These are phyloP conservation scores for Oncorhynchus mykiss DNA, from an alignment of 2,113 vertebrate species.

Conservation along the genomic window DNA sequence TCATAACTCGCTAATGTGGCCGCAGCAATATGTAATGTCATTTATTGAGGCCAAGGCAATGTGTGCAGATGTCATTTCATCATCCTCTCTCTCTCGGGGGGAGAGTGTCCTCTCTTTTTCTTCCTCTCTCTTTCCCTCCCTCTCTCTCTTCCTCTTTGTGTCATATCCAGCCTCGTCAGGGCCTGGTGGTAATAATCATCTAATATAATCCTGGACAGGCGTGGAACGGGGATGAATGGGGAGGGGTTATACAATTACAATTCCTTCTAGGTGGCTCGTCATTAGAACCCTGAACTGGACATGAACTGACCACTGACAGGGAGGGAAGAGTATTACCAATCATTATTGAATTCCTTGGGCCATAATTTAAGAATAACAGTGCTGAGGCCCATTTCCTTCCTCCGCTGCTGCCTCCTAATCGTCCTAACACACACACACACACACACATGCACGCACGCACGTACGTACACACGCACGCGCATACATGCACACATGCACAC, in stretches of 20 bases:
- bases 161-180: not conserved
- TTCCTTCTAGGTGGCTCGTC: constrained; percentile 38
- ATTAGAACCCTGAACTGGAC: constrained; percentile 58
- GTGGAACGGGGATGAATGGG: not conserved
- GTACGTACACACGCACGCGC: too few relatives aligned
- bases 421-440: too few relatives aligned
- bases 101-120: too few relatives aligned
- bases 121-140: too few relatives aligned
- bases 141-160: too few relatives aligned
- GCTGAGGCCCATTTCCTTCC: constrained; percentile 13
- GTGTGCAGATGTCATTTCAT: constrained; percentile 21
- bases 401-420: not conserved
- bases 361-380: constrained; percentile 48
- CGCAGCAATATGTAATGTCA: constrained; percentile 30
- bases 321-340: constrained; percentile 53
- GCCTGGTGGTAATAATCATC: constrained; percentile 32
- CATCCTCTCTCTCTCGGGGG: too few relatives aligned
- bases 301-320: constrained; percentile 52
- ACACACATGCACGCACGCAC: too few relatives aligned
- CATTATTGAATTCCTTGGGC: constrained; percentile 59
- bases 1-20: constrained; percentile 21
- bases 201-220: constrained; percentile 45
- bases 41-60: constrained; percentile 9
- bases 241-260: constrained; percentile 20
- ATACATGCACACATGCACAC: too few relatives aligned